Evolutionary conservation across 2,797 vertebrate species (phyloP).

Genomic region (Hirundo rustica): DNA sequence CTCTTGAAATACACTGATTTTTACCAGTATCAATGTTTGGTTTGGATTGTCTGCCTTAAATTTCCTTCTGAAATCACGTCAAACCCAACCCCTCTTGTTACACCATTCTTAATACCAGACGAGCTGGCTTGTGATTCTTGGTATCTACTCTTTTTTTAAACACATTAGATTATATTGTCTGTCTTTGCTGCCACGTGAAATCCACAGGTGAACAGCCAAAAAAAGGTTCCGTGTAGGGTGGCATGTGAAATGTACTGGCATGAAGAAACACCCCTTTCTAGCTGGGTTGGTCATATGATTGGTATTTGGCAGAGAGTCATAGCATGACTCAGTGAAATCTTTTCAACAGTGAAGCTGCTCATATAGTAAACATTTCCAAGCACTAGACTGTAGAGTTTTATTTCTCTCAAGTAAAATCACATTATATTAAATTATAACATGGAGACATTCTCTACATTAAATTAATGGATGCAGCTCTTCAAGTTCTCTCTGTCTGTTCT

Average conservation of each 20-base stretch:
- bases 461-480: neutral
- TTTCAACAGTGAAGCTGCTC: slow-evolving; percentile 25
- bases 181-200: neutral
- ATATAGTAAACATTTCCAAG: slow-evolving; percentile 50
- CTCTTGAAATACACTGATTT: neutral
- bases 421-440: slow-evolving; percentile 9
- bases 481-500: slow-evolving; percentile 9
- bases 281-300: slow-evolving; percentile 29
- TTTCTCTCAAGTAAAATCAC: slow-evolving; percentile 38
- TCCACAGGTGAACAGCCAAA: neutral
- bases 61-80: neutral
- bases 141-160: neutral
- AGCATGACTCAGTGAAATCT: slow-evolving; percentile 43
- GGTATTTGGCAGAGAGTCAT: slow-evolving; percentile 40
- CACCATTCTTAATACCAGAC: neutral
- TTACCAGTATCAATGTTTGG: neutral
- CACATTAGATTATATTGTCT: neutral
- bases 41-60: neutral
- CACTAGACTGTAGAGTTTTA: neutral
- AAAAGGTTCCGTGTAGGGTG: slow-evolving; percentile 3
- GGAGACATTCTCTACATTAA: neutral
- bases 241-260: slow-evolving; percentile 33
- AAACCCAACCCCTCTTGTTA: neutral
- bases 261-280: slow-evolving; percentile 41
- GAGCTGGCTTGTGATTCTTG: neutral